A percentile compares a stretch with the other conserved stretches of the same genome.
These are phyloP conservation scores for Epinotia bilunana DNA, from an alignment of 2,888 invertebrate genomes.

Conservation along the genomic window DNA sequence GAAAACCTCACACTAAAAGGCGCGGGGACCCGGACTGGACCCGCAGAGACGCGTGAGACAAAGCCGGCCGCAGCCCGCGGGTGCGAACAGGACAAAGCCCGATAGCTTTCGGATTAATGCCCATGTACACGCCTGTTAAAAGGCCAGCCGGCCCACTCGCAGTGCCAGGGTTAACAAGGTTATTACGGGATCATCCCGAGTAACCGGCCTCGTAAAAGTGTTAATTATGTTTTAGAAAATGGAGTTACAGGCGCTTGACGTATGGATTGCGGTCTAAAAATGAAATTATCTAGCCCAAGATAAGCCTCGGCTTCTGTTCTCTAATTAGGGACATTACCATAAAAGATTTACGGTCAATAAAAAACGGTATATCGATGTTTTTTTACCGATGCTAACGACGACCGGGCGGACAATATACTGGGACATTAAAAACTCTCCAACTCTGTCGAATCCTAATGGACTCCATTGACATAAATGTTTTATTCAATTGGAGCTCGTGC, in stretches of 20 bases:
- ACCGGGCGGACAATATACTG: constrained; percentile 58
- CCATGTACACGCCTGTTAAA: constrained; percentile 83
- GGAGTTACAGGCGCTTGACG: constrained; percentile 69
- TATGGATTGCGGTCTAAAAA: constrained; percentile 57
- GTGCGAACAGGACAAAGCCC: constrained; percentile 77
- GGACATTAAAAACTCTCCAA: constrained; percentile 67
- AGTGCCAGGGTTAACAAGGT: constrained; percentile 84
- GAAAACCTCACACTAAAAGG: constrained; percentile 85
- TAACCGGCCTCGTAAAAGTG: constrained; percentile 82
- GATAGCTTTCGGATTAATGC: constrained; percentile 83
- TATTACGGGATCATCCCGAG: constrained; percentile 83
- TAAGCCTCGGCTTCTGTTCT: constrained; percentile 35
- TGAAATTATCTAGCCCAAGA: constrained; percentile 36
- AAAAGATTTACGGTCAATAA: constrained; percentile 46
- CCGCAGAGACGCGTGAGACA: constrained; percentile 75
- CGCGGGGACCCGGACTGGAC: constrained; percentile 77
- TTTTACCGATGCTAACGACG: constrained; percentile 54
- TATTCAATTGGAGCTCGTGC: constrained; percentile 78
- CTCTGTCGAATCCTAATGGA: constrained; percentile 76
- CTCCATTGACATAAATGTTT: constrained; percentile 82
- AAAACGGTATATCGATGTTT: constrained; percentile 48
- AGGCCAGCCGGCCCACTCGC: constrained; percentile 80
- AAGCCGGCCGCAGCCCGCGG: constrained; percentile 59
- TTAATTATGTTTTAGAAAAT: constrained; percentile 81
- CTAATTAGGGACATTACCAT: constrained; percentile 45